Conservation (phyloP, 2,888 invertebrate genomes). For the Cheilosia urbana region DNA sequence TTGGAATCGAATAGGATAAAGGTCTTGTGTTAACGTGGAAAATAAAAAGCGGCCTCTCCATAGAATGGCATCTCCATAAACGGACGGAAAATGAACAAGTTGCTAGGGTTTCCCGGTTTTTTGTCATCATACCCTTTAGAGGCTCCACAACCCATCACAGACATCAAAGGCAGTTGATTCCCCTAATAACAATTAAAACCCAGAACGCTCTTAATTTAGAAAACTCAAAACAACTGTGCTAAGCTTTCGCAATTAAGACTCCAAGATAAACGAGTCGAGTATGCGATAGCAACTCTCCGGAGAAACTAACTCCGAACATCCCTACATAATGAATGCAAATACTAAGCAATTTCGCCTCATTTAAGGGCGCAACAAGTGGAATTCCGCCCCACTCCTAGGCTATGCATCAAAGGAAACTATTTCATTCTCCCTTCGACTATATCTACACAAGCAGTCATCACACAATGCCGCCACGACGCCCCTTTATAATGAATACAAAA, state of each 20-base stretch:
- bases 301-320: constrained; percentile 31
- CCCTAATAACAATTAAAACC: neutral
- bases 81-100: too few relatives aligned
- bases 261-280: constrained; percentile 11
- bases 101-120: too few relatives aligned
- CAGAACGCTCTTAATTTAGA: constrained; percentile 37
- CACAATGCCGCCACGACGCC: constrained; percentile 50
- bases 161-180: too few relatives aligned
- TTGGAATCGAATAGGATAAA: too few relatives aligned
- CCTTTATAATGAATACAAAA: constrained; percentile 33
- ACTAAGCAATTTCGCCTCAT: constrained; percentile 60
- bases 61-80: too few relatives aligned
- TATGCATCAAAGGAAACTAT: constrained; percentile 38
- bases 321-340: constrained; percentile 62
- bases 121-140: too few relatives aligned
- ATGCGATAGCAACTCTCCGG: neutral
- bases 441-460: constrained; percentile 15
- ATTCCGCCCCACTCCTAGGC: constrained; percentile 15
- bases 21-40: too few relatives aligned
- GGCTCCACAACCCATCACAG: too few relatives aligned
- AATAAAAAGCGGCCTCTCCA: too few relatives aligned
- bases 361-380: constrained; percentile 55
- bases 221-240: constrained; percentile 49
- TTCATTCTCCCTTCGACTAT: constrained; percentile 2
- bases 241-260: constrained; percentile 53